Evolutionary conservation across 2,113 vertebrate species (phyloP).

Genomic region (Peromyscus californicus): DNA sequence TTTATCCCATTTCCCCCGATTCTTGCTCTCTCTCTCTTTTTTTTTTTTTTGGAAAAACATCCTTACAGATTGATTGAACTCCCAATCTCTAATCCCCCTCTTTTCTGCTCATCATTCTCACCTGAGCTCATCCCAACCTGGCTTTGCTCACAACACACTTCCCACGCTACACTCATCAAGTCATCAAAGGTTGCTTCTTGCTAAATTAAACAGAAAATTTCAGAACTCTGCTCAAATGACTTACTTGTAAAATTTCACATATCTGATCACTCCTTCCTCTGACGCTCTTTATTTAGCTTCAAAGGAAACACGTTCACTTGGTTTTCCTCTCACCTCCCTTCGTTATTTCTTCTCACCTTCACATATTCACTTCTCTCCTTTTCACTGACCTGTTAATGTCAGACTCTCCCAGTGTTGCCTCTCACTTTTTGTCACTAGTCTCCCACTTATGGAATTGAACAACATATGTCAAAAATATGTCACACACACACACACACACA

Average conservation of each 20-base stretch:
- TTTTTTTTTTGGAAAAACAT: neutral
- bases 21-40: neutral
- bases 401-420: neutral
- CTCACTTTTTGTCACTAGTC: neutral
- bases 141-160: neutral
- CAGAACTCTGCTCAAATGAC: neutral
- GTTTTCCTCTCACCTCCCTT: neutral
- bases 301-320: neutral
- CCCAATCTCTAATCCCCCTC: neutral
- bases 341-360: neutral
- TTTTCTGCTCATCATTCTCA: neutral
- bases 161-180: neutral
- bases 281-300: neutral
- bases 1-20: neutral
- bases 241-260: neutral
- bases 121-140: neutral
- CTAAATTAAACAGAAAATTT: neutral
- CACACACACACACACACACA: neutral
- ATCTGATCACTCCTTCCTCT: neutral
- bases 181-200: neutral
- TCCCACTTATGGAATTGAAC: neutral
- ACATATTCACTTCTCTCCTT: neutral
- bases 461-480: neutral
- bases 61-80: neutral
- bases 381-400: neutral